Evolutionary conservation across 1,140 invertebrate genomes (phyloP), one percentile per base, ranked within the genome.

Genomic region (Alviniconcha marisindica): DNA sequence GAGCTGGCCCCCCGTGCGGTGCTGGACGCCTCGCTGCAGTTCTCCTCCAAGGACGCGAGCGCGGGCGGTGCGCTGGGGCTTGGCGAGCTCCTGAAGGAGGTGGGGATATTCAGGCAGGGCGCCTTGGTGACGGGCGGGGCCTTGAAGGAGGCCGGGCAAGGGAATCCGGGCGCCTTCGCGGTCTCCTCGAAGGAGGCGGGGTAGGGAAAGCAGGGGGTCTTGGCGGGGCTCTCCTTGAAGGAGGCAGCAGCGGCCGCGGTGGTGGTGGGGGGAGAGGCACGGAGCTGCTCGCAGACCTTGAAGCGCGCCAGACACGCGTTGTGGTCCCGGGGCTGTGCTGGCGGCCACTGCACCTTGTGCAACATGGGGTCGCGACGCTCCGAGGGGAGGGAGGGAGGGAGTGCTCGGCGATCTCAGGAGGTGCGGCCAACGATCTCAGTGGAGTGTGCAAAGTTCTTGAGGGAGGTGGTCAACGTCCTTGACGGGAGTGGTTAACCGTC

Each of bases 341-440:
- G 51, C n/a, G 78, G 56, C 78, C 78, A 80, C 1, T 40, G 33
- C 36, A 69, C 21, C 40, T 63, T 66, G 36, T 80, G 78, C 56
- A 36, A 80, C 78, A 80, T 80, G 78, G n/a, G 78, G 78, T 69
- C 60, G 18, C n/a, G n/a, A n/a, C n/a, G n/a, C n/a, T n/a, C n/a
- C n/a, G n/a, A n/a, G n/a, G n/a, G n/a, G n/a, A n/a, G n/a, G n/a
- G n/a, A n/a, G n/a, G n/a, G n/a, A n/a, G n/a, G n/a, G n/a, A n/a
- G n/a, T n/a, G n/a, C n/a, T n/a, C n/a, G n/a, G n/a, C n/a, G n/a
- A n/a, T n/a, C n/a, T n/a, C n/a, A n/a, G n/a, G n/a, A n/a, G n/a
- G n/a, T n/a, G n/a, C n/a, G n/a, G n/a, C n/a, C n/a, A n/a, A n/a
- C n/a, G n/a, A n/a, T n/a, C n/a, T n/a, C n/a, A n/a, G n/a, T n/a